Evolutionary conservation across 2,888 invertebrate genomes (phyloP).

Genomic region (Dryadula phaetusa): DNA sequence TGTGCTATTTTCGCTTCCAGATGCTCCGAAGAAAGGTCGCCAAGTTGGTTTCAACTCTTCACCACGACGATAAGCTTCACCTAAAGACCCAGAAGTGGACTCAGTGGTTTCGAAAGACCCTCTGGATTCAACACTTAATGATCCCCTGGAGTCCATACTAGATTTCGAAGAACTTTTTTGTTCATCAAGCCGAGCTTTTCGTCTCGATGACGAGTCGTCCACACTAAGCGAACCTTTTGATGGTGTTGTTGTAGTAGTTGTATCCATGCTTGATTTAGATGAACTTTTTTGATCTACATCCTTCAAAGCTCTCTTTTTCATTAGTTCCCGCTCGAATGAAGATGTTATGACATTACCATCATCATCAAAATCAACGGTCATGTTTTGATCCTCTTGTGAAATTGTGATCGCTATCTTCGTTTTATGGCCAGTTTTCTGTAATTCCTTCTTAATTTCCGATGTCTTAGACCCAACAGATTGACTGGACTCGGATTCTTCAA

Average conservation of each 20-base stretch:
- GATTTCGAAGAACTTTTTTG: conserved; percentile 86
- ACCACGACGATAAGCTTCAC: conserved; percentile 87
- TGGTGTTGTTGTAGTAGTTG: conserved; percentile 77
- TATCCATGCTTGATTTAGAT: conserved; percentile 85
- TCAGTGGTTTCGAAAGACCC: conserved; percentile 89
- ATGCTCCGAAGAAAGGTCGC: conserved; percentile 92
- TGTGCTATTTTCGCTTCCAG: conserved; percentile 91
- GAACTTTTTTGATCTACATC: conserved; percentile 80
- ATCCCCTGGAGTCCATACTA: conserved; percentile 86
- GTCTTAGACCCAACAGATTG: conserved; percentile 82
- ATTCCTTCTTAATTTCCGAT: conserved; percentile 76
- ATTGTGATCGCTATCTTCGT: conserved; percentile 82
- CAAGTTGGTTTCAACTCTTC: conserved; percentile 91
- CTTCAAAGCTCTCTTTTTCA: conserved; percentile 74
- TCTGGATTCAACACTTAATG: conserved; percentile 87
- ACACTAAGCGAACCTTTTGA: conserved; percentile 81
- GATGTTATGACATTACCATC: conserved; percentile 79
- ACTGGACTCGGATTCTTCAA: conserved; percentile 86
- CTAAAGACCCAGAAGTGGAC: conserved; percentile 89
- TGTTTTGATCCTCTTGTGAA: conserved; percentile 82
- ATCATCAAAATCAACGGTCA: conserved; percentile 80
- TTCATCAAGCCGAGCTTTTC: conserved; percentile 75
- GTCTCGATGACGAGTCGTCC: conserved; percentile 78
- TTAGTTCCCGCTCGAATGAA: conserved; percentile 72
- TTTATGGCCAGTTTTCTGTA: conserved; percentile 79